Conservation (phyloP, 2,888 invertebrate genomes). For the Orthosia gothica region DNA sequence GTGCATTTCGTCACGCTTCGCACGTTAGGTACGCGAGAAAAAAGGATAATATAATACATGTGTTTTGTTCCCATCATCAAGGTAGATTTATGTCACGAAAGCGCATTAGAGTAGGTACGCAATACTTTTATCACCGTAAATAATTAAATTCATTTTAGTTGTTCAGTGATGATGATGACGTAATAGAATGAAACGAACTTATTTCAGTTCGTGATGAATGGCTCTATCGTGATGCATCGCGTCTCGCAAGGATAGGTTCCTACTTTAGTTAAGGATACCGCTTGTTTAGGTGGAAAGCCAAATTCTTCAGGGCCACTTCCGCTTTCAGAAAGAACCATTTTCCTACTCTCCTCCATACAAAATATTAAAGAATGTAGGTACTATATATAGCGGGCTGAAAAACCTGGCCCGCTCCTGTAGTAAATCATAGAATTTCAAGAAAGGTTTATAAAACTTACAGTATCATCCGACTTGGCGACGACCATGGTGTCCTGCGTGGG, state of each 20-base stretch:
- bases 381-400: no score
- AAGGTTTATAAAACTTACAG: slow-evolving; percentile 52
- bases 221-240: not conserved
- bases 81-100: not conserved
- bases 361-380: no score
- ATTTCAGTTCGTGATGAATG: not conserved
- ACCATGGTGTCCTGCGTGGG: slow-evolving; percentile 84
- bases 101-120: not conserved
- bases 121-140: not conserved
- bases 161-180: not conserved
- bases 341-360: no score
- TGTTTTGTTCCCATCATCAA: no score
- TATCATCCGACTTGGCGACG: slow-evolving; percentile 78
- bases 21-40: no score
- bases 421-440: no score
- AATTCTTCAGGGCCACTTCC: not conserved
- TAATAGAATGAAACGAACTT: no score
- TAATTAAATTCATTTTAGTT: slow-evolving; percentile 10
- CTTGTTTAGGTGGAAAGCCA: not conserved
- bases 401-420: no score
- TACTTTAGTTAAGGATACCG: not conserved
- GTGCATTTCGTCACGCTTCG: no score
- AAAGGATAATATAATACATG: no score
- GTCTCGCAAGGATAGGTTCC: not conserved
- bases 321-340: no score